These are phyloP conservation scores for Calidris pugnax DNA, from an alignment of 2,113 vertebrate genomes.

Conservation along the genomic window DNA sequence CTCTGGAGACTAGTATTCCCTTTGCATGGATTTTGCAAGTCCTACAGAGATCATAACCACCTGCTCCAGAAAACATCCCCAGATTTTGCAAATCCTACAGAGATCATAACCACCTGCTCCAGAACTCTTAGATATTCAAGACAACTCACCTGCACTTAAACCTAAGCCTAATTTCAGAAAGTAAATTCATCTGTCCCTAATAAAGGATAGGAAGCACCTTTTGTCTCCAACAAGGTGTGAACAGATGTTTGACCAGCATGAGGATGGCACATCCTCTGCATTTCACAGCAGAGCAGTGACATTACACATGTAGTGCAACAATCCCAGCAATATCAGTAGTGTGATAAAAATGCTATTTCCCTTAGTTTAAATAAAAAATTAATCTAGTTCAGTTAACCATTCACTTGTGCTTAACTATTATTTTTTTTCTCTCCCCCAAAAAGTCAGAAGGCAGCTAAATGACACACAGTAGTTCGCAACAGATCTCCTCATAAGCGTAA, in stretches of 20 bases:
- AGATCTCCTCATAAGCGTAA: not conserved
- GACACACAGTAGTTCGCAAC: not conserved
- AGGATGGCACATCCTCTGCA: not conserved
- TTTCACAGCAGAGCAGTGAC: not conserved
- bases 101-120: not conserved
- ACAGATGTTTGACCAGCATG: not conserved
- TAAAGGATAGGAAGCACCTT: not conserved
- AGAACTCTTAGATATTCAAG: not conserved
- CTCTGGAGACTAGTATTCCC: not conserved
- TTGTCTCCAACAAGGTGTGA: not conserved
- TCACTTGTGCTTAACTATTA: not conserved
- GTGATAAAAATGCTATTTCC: not conserved
- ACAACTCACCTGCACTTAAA: not conserved
- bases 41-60: not conserved
- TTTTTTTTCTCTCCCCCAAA: not conserved
- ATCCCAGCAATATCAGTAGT: not conserved
- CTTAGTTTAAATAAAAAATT: not conserved
- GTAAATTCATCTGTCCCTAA: not conserved
- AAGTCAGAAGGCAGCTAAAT: not conserved
- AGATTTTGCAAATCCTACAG: not conserved
- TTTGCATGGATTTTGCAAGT: not conserved
- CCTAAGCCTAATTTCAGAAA: not conserved
- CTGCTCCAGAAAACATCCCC: not conserved
- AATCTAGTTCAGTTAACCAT: not conserved
- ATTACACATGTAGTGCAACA: not conserved